phyloP scores from a whole-genome alignment of 2,797 vertebrate genomes.

The Numenius phaeopus region DNA sequence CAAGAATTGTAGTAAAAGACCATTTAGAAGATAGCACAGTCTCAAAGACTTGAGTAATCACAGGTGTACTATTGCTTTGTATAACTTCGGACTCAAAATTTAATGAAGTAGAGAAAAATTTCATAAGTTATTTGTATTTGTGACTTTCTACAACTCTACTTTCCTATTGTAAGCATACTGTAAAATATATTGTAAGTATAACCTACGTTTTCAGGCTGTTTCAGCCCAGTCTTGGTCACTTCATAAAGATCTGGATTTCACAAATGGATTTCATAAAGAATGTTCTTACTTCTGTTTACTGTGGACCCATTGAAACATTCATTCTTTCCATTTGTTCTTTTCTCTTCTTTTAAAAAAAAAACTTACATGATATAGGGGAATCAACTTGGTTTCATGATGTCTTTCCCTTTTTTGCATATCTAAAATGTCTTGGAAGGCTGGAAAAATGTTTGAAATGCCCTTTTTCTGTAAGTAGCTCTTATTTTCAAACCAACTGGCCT shows the following conservation, averaged over 20 bases:
- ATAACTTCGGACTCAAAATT: neutral
- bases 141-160: neutral
- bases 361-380: neutral
- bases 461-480: neutral
- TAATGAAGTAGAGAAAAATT: neutral
- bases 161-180: neutral
- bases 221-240: neutral
- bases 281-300: neutral
- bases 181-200: neutral
- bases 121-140: neutral
- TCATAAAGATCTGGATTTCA: neutral
- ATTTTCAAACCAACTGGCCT: neutral
- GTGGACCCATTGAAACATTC: neutral
- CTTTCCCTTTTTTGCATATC: neutral
- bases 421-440: neutral
- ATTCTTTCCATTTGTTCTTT: neutral
- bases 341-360: neutral
- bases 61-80: neutral
- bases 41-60: neutral
- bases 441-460: neutral
- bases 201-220: neutral
- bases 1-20: neutral
- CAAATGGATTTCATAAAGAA: neutral
- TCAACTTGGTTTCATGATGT: neutral
- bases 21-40: neutral